Evolutionary conservation across 2,113 vertebrate species (phyloP), one percentile per base, ranked within the genome.

Genomic region (Triplophysa tibetana): DNA sequence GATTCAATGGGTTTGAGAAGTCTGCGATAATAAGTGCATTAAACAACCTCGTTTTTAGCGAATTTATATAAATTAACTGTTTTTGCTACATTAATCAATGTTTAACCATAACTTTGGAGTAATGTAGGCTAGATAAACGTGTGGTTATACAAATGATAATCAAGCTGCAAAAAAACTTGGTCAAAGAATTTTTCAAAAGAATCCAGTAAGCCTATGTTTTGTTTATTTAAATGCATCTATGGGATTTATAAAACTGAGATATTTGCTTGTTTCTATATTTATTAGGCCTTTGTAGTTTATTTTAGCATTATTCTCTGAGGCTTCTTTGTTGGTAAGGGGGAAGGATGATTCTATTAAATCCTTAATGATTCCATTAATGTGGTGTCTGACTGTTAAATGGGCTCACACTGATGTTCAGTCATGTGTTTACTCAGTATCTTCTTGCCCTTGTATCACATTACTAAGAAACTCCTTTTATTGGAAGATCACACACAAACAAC

Each of bases 311-410:
- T 16, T 13, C 50, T 54, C 14, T 54, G 4, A 52, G 2, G 50
- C 3, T 54, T 54, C 50, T 54, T 19, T 54, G 8, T 58, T 2
- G 19, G 54, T 8, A 21, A 21, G 16, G 1, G 52, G 52, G n/a
- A 2, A 21, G 19, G 24, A 17, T 61, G 33, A 43, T 16, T 10
- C 29, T 14, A 43, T 74, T 74, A 74, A 17, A 74, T 23, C 54
- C 33, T 38, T 61, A 43, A 60, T 61, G 54, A 38, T 14, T 61
- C n/a, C 7, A 56, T 29, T 58, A 58, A 72, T 58, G 52, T 74
- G 54, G 41, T 60, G 41, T 74, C 70, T 60, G 13, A 74, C 70
- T 74, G 70, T 73, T 73, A 73, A 24, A 73, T 24, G 70, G 3
- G 70, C 70, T 74, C 54, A 61, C 21, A 61, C n/a, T 0, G 70